Evolutionary conservation across 2,113 vertebrate genomes (phyloP), one percentile per base, ranked within the genome.

Genomic region (Steatornis caripensis): DNA sequence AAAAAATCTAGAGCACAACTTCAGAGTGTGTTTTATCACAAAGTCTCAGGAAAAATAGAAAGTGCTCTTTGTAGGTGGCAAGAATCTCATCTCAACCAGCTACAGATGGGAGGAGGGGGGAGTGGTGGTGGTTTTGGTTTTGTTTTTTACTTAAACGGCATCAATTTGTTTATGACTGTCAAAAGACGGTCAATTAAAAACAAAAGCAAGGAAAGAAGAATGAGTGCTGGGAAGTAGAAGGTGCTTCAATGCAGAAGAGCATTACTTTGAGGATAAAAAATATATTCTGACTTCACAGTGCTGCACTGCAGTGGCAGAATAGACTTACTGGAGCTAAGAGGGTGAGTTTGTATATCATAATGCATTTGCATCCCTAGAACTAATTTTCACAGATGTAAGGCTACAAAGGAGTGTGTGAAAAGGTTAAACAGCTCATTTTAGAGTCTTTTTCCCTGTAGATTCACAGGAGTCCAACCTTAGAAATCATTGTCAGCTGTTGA

Each of bases 391-490:
- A 72, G 32, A 34, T 26, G 48, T 6, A 82, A 76, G 26, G 36
- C 49, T 76, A 72, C 36, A 71, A 57, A 90, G 46, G 39, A 78
- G 5, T 14, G 11, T 76, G 29, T 64, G 74, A 69, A 92, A 92
- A 95, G 80, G 48, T 89, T 72, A 87, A 90, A 34, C 13, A 61
- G 57, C 37, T 92, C 61, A 72, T 82, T 84, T 94, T 26, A 69
- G 32, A 80, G 19, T 86, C 21, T 81, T 58, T 84, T 64, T 5
- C 51, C 46, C 60, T 54, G 37, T 20, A 86, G 46, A 81, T 60
- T 89, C 21, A 43, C 43, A 82, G 57, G 22, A 89, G 3, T 4
- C 15, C 12, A 82, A 3, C 4, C 14, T 91, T 62, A 58, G 68
- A 75, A 79, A 15, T 15, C 6, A 21, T n/a, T 82, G 32, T 82